Conservation (phyloP, 2,113 vertebrate species). For the Rhinogobius similis region DNA sequence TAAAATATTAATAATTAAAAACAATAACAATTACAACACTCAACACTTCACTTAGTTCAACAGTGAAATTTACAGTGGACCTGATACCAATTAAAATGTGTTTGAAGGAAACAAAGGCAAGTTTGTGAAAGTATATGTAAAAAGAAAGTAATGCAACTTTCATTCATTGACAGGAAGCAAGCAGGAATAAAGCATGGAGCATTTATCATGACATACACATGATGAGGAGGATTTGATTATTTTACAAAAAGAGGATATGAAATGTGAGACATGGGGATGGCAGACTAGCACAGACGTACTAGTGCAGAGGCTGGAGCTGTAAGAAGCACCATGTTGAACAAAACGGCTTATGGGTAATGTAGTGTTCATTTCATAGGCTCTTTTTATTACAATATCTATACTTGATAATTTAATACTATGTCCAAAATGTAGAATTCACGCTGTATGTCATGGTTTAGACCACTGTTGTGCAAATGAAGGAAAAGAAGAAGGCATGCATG, state of each 20-base stretch:
- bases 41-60: slow-evolving; percentile 74
- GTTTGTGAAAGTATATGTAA: slow-evolving; percentile 39
- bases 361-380: slow-evolving; percentile 22
- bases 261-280: slow-evolving; percentile 21
- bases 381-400: slow-evolving; percentile 25
- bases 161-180: slow-evolving; percentile 42
- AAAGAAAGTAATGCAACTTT: slow-evolving; percentile 43
- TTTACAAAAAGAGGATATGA: slow-evolving; percentile 23
- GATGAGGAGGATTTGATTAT: slow-evolving; percentile 29
- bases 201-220: slow-evolving; percentile 33
- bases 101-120: slow-evolving; percentile 37
- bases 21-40: slow-evolving; percentile 75
- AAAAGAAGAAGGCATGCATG: slow-evolving; percentile 64
- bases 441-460: slow-evolving; percentile 44
- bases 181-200: slow-evolving; percentile 22
- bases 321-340: slow-evolving; percentile 48
- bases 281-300: slow-evolving; percentile 21
- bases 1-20: slow-evolving; percentile 74
- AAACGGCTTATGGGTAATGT: background rate
- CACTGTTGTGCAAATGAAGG: slow-evolving; percentile 43
- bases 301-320: slow-evolving; percentile 28
- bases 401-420: slow-evolving; percentile 7
- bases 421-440: slow-evolving; percentile 17
- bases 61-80: slow-evolving; percentile 74
- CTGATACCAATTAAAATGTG: slow-evolving; percentile 58